Evolutionary conservation across 23 tunicate species (phyloP), one percentile per base, ranked within the genome.

Genomic region (Oikopleura dioica): DNA sequence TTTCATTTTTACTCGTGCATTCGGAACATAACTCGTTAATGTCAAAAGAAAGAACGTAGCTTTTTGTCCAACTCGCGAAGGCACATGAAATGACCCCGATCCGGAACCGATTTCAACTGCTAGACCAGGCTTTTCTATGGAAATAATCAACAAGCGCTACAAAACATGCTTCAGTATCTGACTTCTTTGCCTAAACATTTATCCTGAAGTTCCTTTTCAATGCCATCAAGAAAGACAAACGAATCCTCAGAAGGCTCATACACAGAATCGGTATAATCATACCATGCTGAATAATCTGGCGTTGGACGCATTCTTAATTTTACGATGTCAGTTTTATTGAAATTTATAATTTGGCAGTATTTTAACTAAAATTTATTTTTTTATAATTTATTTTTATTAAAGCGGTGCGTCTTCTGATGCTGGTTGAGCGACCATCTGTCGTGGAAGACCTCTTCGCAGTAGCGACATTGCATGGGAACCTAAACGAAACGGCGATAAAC

Each of bases 341-440:
- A n/a, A n/a, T n/a, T n/a, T n/a, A n/a, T n/a, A n/a, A n/a, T n/a
- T n/a, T n/a, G n/a, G n/a, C n/a, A n/a, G n/a, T n/a, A n/a, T n/a
- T n/a, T n/a, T n/a, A n/a, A n/a, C n/a, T n/a, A n/a, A n/a, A n/a
- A n/a, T n/a, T n/a, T n/a, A n/a, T n/a, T n/a, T n/a, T n/a, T n/a
- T n/a, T n/a, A n/a, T n/a, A n/a, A n/a, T n/a, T n/a, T n/a, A n/a
- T n/a, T n/a, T n/a, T n/a, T n/a, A n/a, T n/a, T n/a, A n/a, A n/a
- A n/a, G n/a, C 92, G 78, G 63, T 91, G 97, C 0, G 97, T 85
- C 36, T 84, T 76, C 55, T 91, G 97, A 78, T 91, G 97, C 75
- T 85, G 87, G 87, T 82, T 91, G 80, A 91, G 76, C 44, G 86
- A 85, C 92, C 92, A 91, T 29, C 97, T 87, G 76, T 91, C 97